Percentiles rank a stretch among this genome's conserved stretches.
These are phyloP conservation scores for Carterocephalus palaemon DNA, from an alignment of 2,888 invertebrate species.

Conservation along the genomic window DNA sequence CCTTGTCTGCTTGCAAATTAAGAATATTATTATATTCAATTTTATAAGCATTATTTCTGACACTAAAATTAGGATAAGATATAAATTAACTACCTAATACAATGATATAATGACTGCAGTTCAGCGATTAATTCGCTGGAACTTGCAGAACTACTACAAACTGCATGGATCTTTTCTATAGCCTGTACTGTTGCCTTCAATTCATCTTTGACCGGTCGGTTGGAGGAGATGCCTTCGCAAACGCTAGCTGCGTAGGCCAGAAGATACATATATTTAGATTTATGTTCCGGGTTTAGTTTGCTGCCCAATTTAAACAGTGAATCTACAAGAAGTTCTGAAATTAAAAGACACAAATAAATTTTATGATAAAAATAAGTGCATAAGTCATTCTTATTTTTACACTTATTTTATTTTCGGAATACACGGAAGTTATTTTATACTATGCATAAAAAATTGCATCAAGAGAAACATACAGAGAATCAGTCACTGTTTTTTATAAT, in stretches of 20 bases:
- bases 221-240: slow-evolving; percentile 83
- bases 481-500: too few species aligned
- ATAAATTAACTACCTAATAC: too few species aligned
- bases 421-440: too few species aligned
- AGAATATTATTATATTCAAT: too few species aligned
- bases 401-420: too few species aligned
- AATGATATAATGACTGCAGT: slow-evolving; percentile 92
- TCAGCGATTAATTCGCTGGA: slow-evolving; percentile 96
- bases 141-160: slow-evolving; percentile 94
- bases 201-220: slow-evolving; percentile 92
- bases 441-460: too few species aligned
- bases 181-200: slow-evolving; percentile 93
- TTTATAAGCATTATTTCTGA: too few species aligned
- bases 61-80: too few species aligned
- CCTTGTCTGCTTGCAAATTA: too few species aligned
- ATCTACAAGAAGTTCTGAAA: slow-evolving; percentile 91
- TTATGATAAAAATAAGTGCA: background rate
- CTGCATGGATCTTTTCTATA: slow-evolving; percentile 93
- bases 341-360: slow-evolving; percentile 1
- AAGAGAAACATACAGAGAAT: too few species aligned
- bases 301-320: slow-evolving; percentile 96
- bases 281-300: slow-evolving; percentile 97
- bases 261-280: slow-evolving; percentile 96
- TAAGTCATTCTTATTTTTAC: background rate
- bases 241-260: slow-evolving; percentile 97